These are phyloP conservation scores for Brenthis ino DNA, from an alignment of 2,888 invertebrate species.

Conservation along the genomic window DNA sequence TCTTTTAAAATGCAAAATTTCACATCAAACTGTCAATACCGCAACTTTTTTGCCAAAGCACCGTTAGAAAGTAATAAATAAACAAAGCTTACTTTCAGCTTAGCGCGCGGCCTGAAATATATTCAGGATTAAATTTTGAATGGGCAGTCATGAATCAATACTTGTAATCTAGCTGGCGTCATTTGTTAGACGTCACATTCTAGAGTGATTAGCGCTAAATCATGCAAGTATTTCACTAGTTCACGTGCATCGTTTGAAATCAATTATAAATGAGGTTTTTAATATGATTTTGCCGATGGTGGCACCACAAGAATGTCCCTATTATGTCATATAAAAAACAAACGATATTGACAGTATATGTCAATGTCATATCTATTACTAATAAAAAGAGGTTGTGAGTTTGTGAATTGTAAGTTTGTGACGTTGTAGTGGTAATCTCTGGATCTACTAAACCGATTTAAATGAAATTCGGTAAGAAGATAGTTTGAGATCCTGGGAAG, in stretches of 20 bases:
- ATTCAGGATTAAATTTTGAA: constrained; percentile 38
- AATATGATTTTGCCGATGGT: neutral
- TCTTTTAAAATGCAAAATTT: neutral
- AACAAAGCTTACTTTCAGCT: constrained; percentile 31
- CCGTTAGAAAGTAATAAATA: constrained; percentile 31
- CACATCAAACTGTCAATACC: constrained; percentile 6
- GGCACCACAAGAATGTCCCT: no score
- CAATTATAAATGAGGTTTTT: neutral
- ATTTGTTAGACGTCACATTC: constrained; percentile 42
- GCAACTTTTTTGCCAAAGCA: constrained; percentile 3
- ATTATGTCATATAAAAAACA: no score
- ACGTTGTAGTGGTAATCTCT: no score
- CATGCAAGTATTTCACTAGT: constrained; percentile 47
- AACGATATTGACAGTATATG: no score
- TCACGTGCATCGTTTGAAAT: constrained; percentile 3
- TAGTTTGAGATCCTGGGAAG: no score
- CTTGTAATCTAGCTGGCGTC: constrained; percentile 40
- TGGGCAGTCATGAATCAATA: constrained; percentile 40
- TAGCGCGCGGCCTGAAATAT: constrained; percentile 35
- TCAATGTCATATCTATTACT: no score
- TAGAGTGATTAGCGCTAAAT: constrained; percentile 48
- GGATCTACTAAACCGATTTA: no score
- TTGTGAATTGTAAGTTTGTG: no score
- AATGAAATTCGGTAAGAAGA: no score
- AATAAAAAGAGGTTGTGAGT: no score